Base-by-base conservation (phyloP, 1,140 invertebrate genomes). In the Drosophila orosa region DNA sequence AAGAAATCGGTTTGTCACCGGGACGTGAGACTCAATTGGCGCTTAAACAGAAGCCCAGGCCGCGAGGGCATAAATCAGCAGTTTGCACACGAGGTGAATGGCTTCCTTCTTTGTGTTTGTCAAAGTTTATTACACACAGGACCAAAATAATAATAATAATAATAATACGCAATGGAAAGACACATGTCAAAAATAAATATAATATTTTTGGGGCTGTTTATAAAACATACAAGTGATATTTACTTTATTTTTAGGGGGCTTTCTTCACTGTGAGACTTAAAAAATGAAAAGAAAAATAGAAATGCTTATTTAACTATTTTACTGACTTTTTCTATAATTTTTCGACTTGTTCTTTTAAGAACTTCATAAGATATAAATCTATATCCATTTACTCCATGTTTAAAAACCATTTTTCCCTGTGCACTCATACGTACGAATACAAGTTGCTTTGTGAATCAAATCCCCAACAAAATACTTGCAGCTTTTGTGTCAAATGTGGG, bases 1-100 rank as follows among this genome's bases (percentile, higher is more conserved):
- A 89, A 80, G 83, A 84, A 89, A 87, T 87, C 83, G 83, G 89
- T 87, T 87, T 87, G 83, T 87, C 83, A 78, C 76, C 73, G 73
- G 73, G 67, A 80, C 83, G 83, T 89, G 83, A 77, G 80, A 80
- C 84, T 83, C 79, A 83, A 87, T 87, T 87, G 84, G 84, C 84
- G 84, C 84, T 80, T 89, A 89, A 87, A 87, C 84, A 83, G 81
- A 77, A 68, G 84, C 80, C 61, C 65, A 68, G 25, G 52, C 52
- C 62, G 76, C 75, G 75, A 59, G 80, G 76, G 79, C 79, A 89
- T 87, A 87, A 87, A 87, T 86, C 82, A 85, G 67, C 39, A 52
- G 40, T 48, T 50, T 35, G 74, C 39, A 52, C 27, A 50, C 40
- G 42, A 25, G 37, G 15, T 47, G 61, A 71, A 45, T 60, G 39